Conservation (phyloP, 2,113 vertebrate genomes). For the Phalacrocorax brasilianus region DNA sequence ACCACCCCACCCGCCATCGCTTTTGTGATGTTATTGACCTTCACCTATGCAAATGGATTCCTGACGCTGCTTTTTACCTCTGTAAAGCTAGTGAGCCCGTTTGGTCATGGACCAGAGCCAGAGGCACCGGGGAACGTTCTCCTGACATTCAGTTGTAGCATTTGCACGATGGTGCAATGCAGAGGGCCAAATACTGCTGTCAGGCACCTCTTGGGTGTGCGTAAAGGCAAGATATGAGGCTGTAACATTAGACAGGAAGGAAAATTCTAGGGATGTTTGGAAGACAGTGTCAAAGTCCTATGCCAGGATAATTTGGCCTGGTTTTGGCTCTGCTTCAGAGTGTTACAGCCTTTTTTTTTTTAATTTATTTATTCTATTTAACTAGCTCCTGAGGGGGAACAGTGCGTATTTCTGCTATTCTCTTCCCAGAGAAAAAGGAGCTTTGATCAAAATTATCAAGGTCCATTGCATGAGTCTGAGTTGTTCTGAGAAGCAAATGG, state of each 20-base stretch:
- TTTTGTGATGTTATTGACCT: not conserved
- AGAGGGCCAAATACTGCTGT: not conserved
- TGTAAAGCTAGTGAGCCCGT: fast-evolving
- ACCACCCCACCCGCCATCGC: not conserved
- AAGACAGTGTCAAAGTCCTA: not conserved
- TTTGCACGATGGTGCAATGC: not conserved
- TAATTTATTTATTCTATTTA: not conserved
- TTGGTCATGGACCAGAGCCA: not conserved
- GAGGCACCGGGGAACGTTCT: not conserved
- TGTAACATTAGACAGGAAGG: not conserved
- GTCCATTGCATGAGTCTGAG: not conserved
- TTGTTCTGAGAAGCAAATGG: not conserved
- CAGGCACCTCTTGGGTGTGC: not conserved
- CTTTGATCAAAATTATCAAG: not conserved
- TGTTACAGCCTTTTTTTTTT: not conserved
- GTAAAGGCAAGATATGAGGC: not conserved
- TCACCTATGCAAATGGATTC: not conserved
- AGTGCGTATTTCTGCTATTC: not conserved
- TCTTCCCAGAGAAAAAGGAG: not conserved
- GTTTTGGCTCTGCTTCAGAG: not conserved
- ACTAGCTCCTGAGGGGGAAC: not conserved
- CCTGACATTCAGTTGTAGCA: not conserved
- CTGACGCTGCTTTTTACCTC: not conserved
- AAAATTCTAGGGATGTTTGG: not conserved
- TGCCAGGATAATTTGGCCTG: not conserved